These are phyloP conservation scores for Helicoverpa armigera DNA, from an alignment of 1,140 invertebrate genomes.

Conservation along the genomic window DNA sequence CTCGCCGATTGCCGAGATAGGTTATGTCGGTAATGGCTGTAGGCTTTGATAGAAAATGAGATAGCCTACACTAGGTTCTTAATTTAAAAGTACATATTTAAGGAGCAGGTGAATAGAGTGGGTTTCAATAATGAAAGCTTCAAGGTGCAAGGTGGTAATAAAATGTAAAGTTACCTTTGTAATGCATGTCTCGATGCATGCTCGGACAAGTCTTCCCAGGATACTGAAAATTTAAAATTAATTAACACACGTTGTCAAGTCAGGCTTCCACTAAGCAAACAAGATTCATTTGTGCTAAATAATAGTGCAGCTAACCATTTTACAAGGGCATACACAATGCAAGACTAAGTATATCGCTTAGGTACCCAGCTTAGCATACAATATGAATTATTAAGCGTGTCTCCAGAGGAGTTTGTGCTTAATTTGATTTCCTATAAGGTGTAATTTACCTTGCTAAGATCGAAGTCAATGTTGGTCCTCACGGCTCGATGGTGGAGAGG, in stretches of 20 bases:
- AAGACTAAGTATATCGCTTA: slow-evolving; percentile 41
- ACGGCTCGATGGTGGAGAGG: slow-evolving; percentile 96
- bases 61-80: background rate
- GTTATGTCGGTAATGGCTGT: slow-evolving; percentile 25
- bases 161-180: slow-evolving; percentile 89
- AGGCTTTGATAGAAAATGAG: slow-evolving; percentile 1
- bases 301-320: slow-evolving; percentile 44
- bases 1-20: slow-evolving; percentile 23
- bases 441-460: slow-evolving; percentile 90
- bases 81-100: background rate
- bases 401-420: slow-evolving; percentile 37
- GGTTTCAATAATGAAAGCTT: background rate
- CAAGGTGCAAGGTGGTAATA: background rate
- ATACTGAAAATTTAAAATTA: slow-evolving; percentile 85
- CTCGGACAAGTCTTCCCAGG: slow-evolving; percentile 93
- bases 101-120: background rate
- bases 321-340: slow-evolving; percentile 40
- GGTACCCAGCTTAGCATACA: slow-evolving; percentile 46
- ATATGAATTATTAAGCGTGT: slow-evolving; percentile 46
- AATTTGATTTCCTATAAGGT: slow-evolving; percentile 40
- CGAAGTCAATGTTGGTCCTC: slow-evolving; percentile 98
- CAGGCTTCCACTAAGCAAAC: slow-evolving; percentile 5
- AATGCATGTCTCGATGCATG: slow-evolving; percentile 95
- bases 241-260: slow-evolving; percentile 31
- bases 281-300: slow-evolving; percentile 37